Conservation (phyloP, 2,113 vertebrate species). For the Parotia lawesii region DNA sequence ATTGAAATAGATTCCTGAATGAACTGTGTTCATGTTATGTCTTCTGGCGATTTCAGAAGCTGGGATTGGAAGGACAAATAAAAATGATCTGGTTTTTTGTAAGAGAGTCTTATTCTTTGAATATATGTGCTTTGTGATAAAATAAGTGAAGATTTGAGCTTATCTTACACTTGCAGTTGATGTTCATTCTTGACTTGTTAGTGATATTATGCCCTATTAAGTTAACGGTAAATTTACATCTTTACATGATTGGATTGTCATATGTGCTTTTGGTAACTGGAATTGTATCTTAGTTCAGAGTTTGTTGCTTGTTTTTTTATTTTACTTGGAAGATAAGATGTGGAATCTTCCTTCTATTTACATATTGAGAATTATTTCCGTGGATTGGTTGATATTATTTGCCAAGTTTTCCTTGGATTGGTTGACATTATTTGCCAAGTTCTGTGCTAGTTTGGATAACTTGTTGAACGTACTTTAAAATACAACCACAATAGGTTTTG, state of each 20-base stretch:
- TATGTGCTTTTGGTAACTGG: not conserved
- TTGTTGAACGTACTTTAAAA: not conserved
- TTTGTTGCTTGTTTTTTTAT: not conserved
- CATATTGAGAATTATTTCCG: not conserved
- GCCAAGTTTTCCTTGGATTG: not conserved
- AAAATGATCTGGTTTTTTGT: rapidly evolving
- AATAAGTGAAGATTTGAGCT: not conserved
- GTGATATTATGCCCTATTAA: not conserved
- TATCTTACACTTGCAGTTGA: not conserved
- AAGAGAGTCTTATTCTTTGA: not conserved
- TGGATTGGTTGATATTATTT: not conserved
- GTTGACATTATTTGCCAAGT: not conserved
- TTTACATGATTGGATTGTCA: not conserved
- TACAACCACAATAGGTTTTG: not conserved
- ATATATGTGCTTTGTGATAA: not conserved
- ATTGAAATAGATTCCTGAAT: not conserved
- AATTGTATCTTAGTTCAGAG: not conserved
- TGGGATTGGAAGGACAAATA: not conserved
- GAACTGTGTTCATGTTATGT: not conserved
- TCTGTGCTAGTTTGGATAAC: not conserved
- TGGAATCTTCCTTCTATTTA: not conserved
- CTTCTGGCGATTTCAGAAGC: not conserved
- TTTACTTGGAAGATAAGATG: not conserved
- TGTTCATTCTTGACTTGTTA: not conserved
- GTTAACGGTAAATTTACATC: not conserved